phyloP scores from a whole-genome alignment of 2,797 vertebrate genomes.

The Rhinichthys osculus region DNA sequence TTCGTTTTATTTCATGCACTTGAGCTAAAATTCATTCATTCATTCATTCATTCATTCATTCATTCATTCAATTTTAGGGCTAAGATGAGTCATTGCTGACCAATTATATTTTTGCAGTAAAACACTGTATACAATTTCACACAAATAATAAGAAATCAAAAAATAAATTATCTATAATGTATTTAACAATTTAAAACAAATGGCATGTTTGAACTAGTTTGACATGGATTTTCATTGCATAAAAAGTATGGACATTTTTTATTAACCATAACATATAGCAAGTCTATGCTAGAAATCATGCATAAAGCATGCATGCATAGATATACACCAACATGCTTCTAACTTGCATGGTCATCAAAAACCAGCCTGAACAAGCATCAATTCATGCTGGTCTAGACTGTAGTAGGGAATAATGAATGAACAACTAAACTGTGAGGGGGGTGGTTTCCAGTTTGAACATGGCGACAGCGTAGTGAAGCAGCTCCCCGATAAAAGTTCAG shows the following conservation, averaged over 20 bases:
- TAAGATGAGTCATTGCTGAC: background rate
- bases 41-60: too few relatives aligned
- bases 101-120: background rate
- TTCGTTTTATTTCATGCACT: background rate
- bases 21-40: background rate
- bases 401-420: background rate
- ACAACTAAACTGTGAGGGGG: background rate
- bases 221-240: background rate
- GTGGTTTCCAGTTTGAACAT: too few relatives aligned
- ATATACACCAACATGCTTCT: background rate
- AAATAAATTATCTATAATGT: background rate
- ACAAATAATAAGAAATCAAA: background rate
- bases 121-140: background rate
- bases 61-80: background rate
- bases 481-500: too few relatives aligned
- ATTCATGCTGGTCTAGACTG: background rate
- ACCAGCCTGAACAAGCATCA: background rate
- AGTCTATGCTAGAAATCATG: background rate
- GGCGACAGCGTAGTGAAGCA: too few relatives aligned
- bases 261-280: background rate
- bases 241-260: background rate
- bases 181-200: background rate
- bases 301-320: background rate
- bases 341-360: background rate
- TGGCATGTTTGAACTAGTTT: background rate